Evolutionary conservation across 2,113 vertebrate species (phyloP).

Genomic region (Zosterops borbonicus): DNA sequence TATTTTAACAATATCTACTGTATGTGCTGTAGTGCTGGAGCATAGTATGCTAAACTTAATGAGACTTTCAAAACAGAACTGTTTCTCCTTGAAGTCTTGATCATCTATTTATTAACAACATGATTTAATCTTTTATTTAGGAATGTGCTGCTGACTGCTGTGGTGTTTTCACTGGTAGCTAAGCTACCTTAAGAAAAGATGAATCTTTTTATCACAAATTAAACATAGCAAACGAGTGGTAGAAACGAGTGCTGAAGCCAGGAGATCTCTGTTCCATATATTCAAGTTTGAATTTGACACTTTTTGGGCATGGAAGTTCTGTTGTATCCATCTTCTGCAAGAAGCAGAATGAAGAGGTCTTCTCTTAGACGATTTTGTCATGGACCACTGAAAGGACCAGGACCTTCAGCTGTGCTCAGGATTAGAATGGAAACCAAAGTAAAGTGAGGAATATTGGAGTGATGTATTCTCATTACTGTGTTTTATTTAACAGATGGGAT

Average conservation of each 20-base stretch:
- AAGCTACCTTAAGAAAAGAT: not conserved
- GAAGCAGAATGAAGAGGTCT: constrained; percentile 6
- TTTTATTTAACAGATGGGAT: constrained; percentile 62
- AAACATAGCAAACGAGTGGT: not conserved
- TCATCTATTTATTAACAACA: not conserved
- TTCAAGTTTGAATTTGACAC: not conserved
- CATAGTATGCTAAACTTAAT: not conserved
- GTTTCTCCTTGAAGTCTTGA: not conserved
- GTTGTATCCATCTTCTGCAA: not conserved
- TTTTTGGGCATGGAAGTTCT: not conserved
- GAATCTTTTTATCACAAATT: not conserved
- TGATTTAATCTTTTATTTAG: not conserved
- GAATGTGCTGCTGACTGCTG: not conserved
- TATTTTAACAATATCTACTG: not conserved
- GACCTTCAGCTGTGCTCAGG: constrained; percentile 26
- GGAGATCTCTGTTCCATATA: not conserved
- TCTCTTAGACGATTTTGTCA: not conserved
- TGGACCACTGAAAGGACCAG: constrained; percentile 1
- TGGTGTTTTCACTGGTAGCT: not conserved
- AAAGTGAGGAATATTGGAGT: constrained; percentile 32
- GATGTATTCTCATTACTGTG: constrained; percentile 59
- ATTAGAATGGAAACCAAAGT: constrained; percentile 46
- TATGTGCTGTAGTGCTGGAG: not conserved
- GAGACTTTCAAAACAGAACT: not conserved
- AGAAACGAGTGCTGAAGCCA: not conserved